Conservation (phyloP, 2,113 vertebrate genomes). For the Synodontis membranacea region DNA sequence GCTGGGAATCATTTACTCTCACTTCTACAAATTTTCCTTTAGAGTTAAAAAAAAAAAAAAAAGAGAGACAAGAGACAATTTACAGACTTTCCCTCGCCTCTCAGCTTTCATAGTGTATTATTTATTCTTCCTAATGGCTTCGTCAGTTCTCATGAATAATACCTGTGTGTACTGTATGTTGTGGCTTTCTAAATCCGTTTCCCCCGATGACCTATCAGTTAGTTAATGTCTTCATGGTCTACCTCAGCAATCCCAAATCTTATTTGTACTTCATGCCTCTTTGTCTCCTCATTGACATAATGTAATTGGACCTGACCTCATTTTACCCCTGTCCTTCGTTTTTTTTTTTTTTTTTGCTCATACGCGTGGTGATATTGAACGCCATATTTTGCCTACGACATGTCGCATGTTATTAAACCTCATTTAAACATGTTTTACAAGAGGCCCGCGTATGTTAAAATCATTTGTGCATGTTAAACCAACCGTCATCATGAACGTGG, state of each 20-base stretch:
- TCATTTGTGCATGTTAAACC: slow-evolving; percentile 23
- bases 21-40: slow-evolving; percentile 16
- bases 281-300: not conserved
- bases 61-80: not conserved
- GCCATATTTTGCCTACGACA: not conserved
- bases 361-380: not conserved
- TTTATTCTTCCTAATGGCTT: not conserved
- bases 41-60: not conserved
- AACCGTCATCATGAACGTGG: not conserved
- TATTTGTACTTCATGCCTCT: slow-evolving; percentile 19
- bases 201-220: not conserved
- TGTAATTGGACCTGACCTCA: slow-evolving; percentile 9
- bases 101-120: not conserved
- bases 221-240: slow-evolving; percentile 7
- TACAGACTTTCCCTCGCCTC: slow-evolving; percentile 30
- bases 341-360: slow-evolving; percentile 17
- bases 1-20: slow-evolving; percentile 29
- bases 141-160: not conserved
- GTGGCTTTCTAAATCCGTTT: slow-evolving; percentile 5
- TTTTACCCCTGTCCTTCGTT: not conserved
- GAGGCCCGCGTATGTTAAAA: not conserved
- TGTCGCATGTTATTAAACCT: slow-evolving; percentile 22
- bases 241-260: not conserved
- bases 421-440: slow-evolving; percentile 15
- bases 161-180: not conserved